Base-by-base conservation (phyloP, 53 echinoderm and acorn worm species). In the Patiria pectinifera region DNA sequence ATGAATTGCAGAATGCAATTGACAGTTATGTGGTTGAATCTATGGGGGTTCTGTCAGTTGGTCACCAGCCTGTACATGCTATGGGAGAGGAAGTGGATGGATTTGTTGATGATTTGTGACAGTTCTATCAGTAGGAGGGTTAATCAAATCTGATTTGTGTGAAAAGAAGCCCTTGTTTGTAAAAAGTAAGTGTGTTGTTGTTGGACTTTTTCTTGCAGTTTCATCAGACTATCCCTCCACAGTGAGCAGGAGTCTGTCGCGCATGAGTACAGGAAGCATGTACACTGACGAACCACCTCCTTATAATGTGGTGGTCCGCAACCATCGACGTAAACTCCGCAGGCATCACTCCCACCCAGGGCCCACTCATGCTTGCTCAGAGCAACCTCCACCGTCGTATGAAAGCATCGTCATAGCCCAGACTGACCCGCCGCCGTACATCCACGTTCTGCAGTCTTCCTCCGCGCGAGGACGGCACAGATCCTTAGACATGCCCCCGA, bases 251-350 rank as follows among this genome's bases (percentile, higher is more conserved):
- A 83, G 80, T 45, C 19, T 92, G 78, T 92, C 92, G 11, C 86
- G 92, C 25, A 86, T 92, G 86, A 92, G 86, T 53, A 61, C 92
- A 21, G 86, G 80, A 0, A 92, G 92, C 63, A 92, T 82, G 59
- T 92, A 92, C 75, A 78, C 86, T 6, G 92, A 92, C 43, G 82
- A 86, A 49, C 92, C 92, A 35, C 92, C 92, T 43, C 86, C 92
- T 16, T 92, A 92, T 9, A 63, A 92, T 44, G 69, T 86, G 3
- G 92, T 92, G 11, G 92, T 82, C 19, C 79, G 92, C 44, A 80
- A 69, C 59, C 80, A 86, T 22, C 92, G 86, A 3, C 84, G 92
- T 11, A 87, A 87, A 62, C 77, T 87, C 49, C 60, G 60, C 21
- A 53, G 87, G 60, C 87, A 87, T 62, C 87, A 87, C 60, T 80